These are phyloP conservation scores for Neria commutata DNA, from an alignment of 2,888 invertebrate genomes.

Conservation along the genomic window DNA sequence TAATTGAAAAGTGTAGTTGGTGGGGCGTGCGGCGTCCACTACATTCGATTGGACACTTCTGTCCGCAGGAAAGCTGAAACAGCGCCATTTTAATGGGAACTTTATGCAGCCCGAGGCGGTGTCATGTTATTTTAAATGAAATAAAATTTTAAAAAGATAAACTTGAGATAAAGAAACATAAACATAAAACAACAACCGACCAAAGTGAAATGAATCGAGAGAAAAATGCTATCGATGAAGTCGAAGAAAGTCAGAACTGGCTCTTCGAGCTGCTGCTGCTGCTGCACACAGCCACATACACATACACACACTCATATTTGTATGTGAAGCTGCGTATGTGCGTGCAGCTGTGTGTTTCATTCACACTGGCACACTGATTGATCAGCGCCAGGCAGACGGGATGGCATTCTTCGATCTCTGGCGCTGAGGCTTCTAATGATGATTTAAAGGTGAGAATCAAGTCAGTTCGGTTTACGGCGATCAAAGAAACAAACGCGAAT, in stretches of 20 bases:
- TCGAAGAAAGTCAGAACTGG: slow-evolving; percentile 2
- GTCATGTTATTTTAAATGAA: slow-evolving; percentile 31
- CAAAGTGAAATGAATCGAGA: slow-evolving; percentile 1
- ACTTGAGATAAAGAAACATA: neutral
- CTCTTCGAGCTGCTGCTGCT: neutral
- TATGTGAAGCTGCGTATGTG: no score
- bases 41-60: neutral
- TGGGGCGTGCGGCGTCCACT: neutral
- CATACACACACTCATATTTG: no score
- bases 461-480: slow-evolving; percentile 60
- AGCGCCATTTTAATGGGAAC: slow-evolving; percentile 30
- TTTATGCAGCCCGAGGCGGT: slow-evolving; percentile 36
- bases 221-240: neutral
- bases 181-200: neutral
- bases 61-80: neutral
- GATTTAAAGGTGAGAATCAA: slow-evolving; percentile 58
- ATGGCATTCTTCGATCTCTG: slow-evolving; percentile 8
- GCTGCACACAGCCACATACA: no score
- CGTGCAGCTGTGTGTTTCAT: no score
- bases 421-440: slow-evolving; percentile 56
- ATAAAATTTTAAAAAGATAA: neutral
- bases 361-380: no score
- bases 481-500: slow-evolving; percentile 60
- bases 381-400: neutral
- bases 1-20: slow-evolving; percentile 50